Evolutionary conservation across 2,797 vertebrate species (phyloP).

Genomic region (Melanotaenia nigrans): DNA sequence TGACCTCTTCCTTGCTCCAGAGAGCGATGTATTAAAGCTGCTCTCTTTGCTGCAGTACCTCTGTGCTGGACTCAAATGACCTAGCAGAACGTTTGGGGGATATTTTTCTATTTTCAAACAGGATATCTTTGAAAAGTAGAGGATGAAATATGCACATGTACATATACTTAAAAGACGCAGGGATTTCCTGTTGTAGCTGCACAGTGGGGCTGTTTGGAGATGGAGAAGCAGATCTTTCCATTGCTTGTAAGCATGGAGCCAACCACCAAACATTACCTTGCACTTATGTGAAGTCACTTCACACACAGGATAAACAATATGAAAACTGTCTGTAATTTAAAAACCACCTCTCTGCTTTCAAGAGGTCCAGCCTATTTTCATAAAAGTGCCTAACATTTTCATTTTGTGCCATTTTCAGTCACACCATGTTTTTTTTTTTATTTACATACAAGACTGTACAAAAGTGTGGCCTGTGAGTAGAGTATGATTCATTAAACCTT

Average conservation of each 20-base stretch:
- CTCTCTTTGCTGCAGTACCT: background rate
- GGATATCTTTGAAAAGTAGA: constrained; percentile 45
- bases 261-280: constrained; percentile 58
- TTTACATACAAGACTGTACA: background rate
- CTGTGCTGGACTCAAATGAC: constrained; percentile 10
- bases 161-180: constrained; percentile 22
- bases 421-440: constrained; percentile 1
- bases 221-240: constrained; percentile 47
- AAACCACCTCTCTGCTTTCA: constrained; percentile 40
- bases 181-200: constrained; percentile 41
- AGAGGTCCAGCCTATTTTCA: constrained; percentile 34
- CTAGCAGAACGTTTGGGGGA: constrained; percentile 22
- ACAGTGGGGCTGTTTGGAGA: constrained; percentile 44
- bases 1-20: background rate
- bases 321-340: constrained; percentile 42
- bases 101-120: constrained; percentile 13
- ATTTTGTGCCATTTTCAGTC: constrained; percentile 9
- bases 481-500: background rate
- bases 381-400: constrained; percentile 20
- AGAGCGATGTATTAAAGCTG: background rate
- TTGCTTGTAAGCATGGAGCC: constrained; percentile 59
- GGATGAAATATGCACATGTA: constrained; percentile 7
- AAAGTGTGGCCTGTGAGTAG: background rate
- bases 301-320: constrained; percentile 56
- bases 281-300: constrained; percentile 51